Percentiles rank a stretch among this genome's conserved stretches.
phyloP scores from a whole-genome alignment of 2,888 invertebrate species.

The Bombylius discolor region DNA sequence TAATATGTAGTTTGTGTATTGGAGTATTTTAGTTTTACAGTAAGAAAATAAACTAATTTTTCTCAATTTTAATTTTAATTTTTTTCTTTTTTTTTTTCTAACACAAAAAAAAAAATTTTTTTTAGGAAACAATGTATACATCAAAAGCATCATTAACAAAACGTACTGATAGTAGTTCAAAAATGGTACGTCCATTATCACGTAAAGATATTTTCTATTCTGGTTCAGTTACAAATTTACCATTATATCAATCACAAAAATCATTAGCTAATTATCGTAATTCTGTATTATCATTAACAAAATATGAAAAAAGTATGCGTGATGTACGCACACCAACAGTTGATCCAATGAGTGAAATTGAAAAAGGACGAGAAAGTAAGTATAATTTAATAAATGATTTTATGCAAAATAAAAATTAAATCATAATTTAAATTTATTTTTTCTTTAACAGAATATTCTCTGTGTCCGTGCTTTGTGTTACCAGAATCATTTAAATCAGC shows the following conservation, averaged over 20 bases:
- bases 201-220: slow-evolving; percentile 97
- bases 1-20: no score
- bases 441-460: slow-evolving; percentile 51
- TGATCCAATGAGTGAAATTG: slow-evolving; percentile 40
- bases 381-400: slow-evolving; percentile 13
- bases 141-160: slow-evolving; percentile 51
- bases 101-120: neutral
- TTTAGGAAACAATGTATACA: slow-evolving; percentile 52
- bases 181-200: slow-evolving; percentile 79
- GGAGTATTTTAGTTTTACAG: no score
- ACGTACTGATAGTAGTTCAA: slow-evolving; percentile 29
- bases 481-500: slow-evolving; percentile 73
- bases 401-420: no score
- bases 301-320: slow-evolving; percentile 49
- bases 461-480: slow-evolving; percentile 66
- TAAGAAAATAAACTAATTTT: neutral
- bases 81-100: neutral
- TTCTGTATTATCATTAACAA: slow-evolving; percentile 78
- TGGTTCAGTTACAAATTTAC: slow-evolving; percentile 84
- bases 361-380: slow-evolving; percentile 47
- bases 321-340: slow-evolving; percentile 42
- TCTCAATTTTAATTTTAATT: neutral
- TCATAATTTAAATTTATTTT: neutral
- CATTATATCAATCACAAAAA: slow-evolving; percentile 86
- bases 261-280: slow-evolving; percentile 81